Conservation (phyloP, 1,140 invertebrate genomes). For the Belonocnema kinseyi region DNA sequence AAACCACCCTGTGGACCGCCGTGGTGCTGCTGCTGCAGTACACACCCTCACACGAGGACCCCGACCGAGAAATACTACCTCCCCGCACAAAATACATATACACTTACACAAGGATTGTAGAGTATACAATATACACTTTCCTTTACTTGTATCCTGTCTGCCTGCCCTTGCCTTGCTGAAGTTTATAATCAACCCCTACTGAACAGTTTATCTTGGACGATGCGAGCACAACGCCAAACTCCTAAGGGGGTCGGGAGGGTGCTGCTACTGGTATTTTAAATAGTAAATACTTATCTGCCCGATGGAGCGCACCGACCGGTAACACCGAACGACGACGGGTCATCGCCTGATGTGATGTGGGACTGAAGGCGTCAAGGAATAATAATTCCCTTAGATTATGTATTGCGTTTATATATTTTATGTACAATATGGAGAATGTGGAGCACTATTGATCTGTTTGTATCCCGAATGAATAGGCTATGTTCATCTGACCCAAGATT, state of each 20-base stretch:
- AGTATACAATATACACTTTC: conserved; percentile 48
- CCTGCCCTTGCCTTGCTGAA: background rate
- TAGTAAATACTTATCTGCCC: conserved; percentile 73
- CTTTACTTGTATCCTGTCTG: no score
- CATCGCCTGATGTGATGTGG: conserved; percentile 37
- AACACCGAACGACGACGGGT: conserved; percentile 51
- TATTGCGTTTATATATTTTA: no score
- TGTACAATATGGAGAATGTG: no score
- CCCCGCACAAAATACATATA: conserved; percentile 45
- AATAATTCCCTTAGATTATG: background rate
- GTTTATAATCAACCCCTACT: conserved; percentile 67
- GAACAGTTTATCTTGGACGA: conserved; percentile 71
- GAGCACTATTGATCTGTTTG: no score
- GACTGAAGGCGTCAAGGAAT: conserved; percentile 11
- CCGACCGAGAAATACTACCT: conserved; percentile 45
- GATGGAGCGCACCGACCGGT: conserved; percentile 41
- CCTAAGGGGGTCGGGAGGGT: conserved; percentile 48
- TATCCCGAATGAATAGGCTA: no score
- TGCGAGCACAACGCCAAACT: conserved; percentile 39
- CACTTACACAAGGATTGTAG: background rate
- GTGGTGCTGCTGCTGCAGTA: conserved; percentile 53
- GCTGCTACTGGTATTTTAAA: conserved; percentile 72
- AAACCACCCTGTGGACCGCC: conserved; percentile 72
- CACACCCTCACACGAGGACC: conserved; percentile 47
- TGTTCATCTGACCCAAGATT: no score